Evolutionary conservation across 2,113 vertebrate species (phyloP).

Genomic region (Ophthalmolycus amberensis): DNA sequence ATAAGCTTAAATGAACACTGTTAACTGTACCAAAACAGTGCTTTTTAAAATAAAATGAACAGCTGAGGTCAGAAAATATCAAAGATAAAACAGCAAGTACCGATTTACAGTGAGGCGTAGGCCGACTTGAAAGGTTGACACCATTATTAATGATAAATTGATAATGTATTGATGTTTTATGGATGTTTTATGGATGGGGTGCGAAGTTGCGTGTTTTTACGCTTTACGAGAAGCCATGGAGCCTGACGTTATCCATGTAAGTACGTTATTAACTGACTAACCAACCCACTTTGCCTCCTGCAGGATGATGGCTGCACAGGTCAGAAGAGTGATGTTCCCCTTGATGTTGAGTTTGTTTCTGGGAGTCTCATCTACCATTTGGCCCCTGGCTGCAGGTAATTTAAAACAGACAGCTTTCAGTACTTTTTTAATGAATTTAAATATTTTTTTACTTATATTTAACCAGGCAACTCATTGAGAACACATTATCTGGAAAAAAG

Average conservation of each 20-base stretch:
- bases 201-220: background rate
- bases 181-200: background rate
- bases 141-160: background rate
- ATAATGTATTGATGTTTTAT: background rate
- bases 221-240: background rate
- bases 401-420: background rate
- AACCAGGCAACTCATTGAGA: background rate
- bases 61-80: background rate
- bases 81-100: background rate
- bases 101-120: background rate
- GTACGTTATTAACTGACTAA: background rate
- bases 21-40: background rate
- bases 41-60: background rate
- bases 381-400: constrained; percentile 61
- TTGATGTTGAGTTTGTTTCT: constrained; percentile 40
- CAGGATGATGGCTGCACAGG: constrained; percentile 38
- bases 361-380: constrained; percentile 18
- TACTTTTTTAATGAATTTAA: no score
- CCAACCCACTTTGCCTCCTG: background rate
- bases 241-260: background rate
- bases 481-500: background rate
- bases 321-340: background rate
- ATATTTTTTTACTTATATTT: background rate
- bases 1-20: no score
- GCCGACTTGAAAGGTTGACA: background rate